Evolutionary conservation across 2,797 vertebrate genomes (phyloP).

Genomic region (Ctenosaura bakeri): DNA sequence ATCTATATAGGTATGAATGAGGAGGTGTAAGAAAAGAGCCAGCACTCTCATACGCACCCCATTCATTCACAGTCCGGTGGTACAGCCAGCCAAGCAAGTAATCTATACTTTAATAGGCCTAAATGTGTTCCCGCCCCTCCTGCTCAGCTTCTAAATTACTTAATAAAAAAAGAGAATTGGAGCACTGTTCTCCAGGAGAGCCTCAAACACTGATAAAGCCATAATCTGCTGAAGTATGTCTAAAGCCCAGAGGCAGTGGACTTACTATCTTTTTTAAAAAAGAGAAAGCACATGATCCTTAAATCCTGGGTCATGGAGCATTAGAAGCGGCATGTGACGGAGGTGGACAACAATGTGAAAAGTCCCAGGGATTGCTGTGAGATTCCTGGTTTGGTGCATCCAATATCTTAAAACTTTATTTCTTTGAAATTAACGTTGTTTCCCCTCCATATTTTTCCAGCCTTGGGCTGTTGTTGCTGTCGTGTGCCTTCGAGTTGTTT

Average conservation of each 20-base stretch:
- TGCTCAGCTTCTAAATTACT: slow-evolving; percentile 57
- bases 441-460: background rate
- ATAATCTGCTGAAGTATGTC: slow-evolving; percentile 72
- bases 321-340: slow-evolving; percentile 57
- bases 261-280: slow-evolving; percentile 39
- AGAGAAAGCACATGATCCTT: slow-evolving; percentile 65
- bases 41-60: slow-evolving; percentile 38
- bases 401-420: background rate
- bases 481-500: too few species aligned
- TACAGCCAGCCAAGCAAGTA: slow-evolving; percentile 50
- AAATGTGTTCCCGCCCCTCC: slow-evolving; percentile 58
- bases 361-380: background rate
- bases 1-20: background rate
- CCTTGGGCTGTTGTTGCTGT: too few species aligned
- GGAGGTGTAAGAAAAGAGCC: too few species aligned
- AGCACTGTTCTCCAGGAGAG: slow-evolving; percentile 61
- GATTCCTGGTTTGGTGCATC: background rate
- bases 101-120: slow-evolving; percentile 58
- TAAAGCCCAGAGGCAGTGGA: slow-evolving; percentile 60
- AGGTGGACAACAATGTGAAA: background rate
- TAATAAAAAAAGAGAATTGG: slow-evolving; percentile 70
- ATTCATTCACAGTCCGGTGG: slow-evolving; percentile 39
- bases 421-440: background rate
- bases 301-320: slow-evolving; percentile 56
- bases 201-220: slow-evolving; percentile 61